These are phyloP conservation scores for Mesocricetus auratus DNA, from an alignment of 2,113 vertebrate species.

Conservation along the genomic window DNA sequence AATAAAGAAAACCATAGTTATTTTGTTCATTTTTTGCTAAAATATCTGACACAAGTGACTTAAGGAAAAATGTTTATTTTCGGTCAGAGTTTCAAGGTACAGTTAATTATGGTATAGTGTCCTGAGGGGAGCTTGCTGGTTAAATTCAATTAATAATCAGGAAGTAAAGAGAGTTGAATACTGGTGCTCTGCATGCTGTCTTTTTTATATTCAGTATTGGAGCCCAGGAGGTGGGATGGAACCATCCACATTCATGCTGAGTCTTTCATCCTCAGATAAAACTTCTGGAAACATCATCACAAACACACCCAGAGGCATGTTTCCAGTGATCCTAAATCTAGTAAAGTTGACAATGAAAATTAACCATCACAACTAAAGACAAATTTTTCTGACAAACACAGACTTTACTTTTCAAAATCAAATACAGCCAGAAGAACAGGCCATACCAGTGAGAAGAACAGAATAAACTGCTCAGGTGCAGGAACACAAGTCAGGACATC, in stretches of 20 bases:
- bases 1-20: neutral
- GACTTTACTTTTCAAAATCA: neutral
- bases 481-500: no score
- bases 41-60: neutral
- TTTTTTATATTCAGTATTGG: neutral
- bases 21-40: neutral
- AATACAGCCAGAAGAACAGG: neutral
- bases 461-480: neutral
- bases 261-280: neutral
- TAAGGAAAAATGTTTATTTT: neutral
- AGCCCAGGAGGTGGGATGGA: neutral
- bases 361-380: neutral
- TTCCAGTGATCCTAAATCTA: neutral
- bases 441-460: no score
- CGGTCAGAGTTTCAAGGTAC: neutral
- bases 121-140: neutral
- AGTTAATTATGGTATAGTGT: neutral
- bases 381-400: neutral
- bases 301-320: neutral
- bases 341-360: neutral
- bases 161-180: neutral
- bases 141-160: neutral
- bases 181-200: neutral
- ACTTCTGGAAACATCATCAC: neutral
- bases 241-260: neutral